Percentiles rank a stretch among this genome's conserved stretches.
Conservation (phyloP, 2,113 vertebrate species). For the Engystomops pustulosus region DNA sequence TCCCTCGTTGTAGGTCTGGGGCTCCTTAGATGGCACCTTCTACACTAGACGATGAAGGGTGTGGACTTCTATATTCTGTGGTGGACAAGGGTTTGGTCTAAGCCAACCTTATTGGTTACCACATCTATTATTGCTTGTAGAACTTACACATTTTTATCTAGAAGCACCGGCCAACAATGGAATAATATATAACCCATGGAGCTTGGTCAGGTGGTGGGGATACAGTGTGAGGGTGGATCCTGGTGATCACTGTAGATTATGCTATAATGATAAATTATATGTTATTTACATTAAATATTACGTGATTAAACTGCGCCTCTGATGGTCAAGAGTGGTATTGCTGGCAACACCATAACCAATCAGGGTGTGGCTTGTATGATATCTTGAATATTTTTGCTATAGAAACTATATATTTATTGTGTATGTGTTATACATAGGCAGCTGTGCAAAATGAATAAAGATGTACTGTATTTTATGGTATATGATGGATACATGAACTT, state of each 20-base stretch:
- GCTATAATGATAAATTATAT: not conserved
- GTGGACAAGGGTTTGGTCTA: not conserved
- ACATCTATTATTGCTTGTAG: not conserved
- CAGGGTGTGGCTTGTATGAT: conserved; percentile 14
- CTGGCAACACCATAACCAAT: conserved; percentile 25
- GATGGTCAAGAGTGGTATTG: conserved; percentile 42
- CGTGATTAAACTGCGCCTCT: not conserved
- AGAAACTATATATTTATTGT: conserved; percentile 23
- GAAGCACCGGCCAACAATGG: not conserved
- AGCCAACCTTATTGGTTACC: not conserved
- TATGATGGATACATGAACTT: not conserved
- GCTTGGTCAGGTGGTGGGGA: not conserved
- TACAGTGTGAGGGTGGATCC: conserved; percentile 21
- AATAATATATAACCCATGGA: not conserved
- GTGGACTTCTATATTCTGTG: not conserved
- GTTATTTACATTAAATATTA: conserved; percentile 26
- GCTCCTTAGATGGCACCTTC: no score
- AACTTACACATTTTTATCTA: not conserved
- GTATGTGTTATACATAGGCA: not conserved
- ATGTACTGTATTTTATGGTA: not conserved
- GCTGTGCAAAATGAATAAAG: conserved; percentile 7
- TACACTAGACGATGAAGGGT: not conserved
- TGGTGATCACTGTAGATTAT: conserved; percentile 17
- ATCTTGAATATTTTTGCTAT: conserved; percentile 27
- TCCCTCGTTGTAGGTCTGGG: not conserved